Base-by-base conservation (phyloP, 2,113 vertebrate species). In the Mormoops blainvillei region DNA sequence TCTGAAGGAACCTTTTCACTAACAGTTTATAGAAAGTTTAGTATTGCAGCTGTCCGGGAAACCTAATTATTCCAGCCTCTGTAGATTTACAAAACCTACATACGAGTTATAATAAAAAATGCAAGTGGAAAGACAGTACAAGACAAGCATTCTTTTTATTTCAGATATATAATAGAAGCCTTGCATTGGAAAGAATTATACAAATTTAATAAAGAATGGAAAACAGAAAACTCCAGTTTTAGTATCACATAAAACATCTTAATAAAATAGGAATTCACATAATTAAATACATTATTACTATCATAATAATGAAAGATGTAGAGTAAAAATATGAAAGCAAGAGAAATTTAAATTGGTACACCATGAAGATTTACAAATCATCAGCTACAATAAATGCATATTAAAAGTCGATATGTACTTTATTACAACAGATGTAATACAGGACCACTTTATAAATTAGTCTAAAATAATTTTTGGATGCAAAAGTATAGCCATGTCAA, bases 61-160 rank as follows among this genome's bases (percentile, higher is more conserved):
- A 58, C 26, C 74, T 97, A 97, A 98, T 98, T 97, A 97, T 93
- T 95, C 73, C 1, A 20, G 20, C 87, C 86, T 94, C 89, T 95
- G 87, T 48, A 87, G 91, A 73, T 74, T 84, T 74, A 61, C 38
- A 81, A 95, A 86, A 87, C 61, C 54, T 68, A 24, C 52, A 63
- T 52, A 26, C 31, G 61, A 31, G 31, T 63, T 63, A 86, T 63
- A 92, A 76, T 41, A 78, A 7, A 56, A 48, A 81, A 90, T 91
- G 31, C n/a, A 43, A 92, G 26, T 68, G n/a, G 36, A 80, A 84
- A 89, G n/a, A 94, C 41, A 96, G 82, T 67, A 89, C 94, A 91
- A 94, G 18, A 67, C 8, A 93, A 67, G 28, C 45, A 71, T 63
- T 85, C 22, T 84, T 96, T 96, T 70, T 54, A 84, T 87, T 91